Evolutionary conservation across 2,113 vertebrate genomes (phyloP).

Genomic region (Syrmaticus mikado): DNA sequence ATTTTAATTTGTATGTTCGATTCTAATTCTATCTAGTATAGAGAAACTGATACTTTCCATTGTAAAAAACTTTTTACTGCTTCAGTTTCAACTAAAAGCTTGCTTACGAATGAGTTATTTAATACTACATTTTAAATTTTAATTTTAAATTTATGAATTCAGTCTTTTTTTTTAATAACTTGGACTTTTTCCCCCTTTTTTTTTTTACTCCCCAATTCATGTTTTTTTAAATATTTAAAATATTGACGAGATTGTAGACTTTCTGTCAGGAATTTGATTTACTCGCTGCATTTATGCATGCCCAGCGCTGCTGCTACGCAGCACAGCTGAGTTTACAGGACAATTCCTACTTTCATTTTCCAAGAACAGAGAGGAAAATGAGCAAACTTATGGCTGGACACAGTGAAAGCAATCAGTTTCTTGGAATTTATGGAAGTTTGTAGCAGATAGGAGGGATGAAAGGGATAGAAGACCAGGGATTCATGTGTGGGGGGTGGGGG

Average conservation of each 20-base stretch:
- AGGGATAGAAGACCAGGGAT: background rate
- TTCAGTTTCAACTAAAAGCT: background rate
- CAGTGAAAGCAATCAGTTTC: accelerated
- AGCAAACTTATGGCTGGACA: accelerated
- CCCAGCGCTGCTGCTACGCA: accelerated
- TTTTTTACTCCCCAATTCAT: background rate
- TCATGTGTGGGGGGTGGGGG: background rate
- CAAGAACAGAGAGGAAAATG: background rate
- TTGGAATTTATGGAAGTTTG: background rate
- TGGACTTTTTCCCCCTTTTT: background rate
- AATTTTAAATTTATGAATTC: background rate
- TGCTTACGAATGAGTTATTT: background rate
- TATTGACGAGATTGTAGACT: background rate
- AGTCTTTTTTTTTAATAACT: accelerated
- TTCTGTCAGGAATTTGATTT: background rate
- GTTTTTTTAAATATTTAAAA: background rate
- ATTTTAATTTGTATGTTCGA: background rate
- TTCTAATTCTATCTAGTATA: background rate
- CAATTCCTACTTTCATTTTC: background rate
- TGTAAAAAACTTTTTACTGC: background rate
- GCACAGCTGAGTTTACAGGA: background rate
- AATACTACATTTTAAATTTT: background rate
- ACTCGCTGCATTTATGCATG: background rate
- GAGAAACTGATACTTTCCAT: background rate
- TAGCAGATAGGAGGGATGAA: background rate